A percentile compares a stretch with the other conserved stretches of the same genome.
Evolutionary conservation across 2,888 invertebrate species (phyloP).

Genomic region (Drosophila emarginata): DNA sequence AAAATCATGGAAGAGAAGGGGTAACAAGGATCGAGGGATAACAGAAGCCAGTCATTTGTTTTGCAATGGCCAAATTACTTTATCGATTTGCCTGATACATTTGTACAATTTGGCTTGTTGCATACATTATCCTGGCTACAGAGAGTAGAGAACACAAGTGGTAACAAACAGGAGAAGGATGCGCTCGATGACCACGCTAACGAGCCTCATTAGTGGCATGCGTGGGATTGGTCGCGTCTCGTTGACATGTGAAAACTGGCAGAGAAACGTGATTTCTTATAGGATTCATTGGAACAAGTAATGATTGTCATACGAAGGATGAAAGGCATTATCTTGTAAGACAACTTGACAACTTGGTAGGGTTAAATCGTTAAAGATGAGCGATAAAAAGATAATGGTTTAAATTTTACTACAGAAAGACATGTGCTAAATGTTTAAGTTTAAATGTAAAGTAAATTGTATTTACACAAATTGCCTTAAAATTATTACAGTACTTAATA

Average conservation of each 20-base stretch:
- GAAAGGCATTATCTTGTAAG: slow-evolving; percentile 9
- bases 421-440: not conserved
- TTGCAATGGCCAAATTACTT: slow-evolving; percentile 71
- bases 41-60: slow-evolving; percentile 52
- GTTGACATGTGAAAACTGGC: slow-evolving; percentile 53
- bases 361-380: not conserved
- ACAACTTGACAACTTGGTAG: slow-evolving; percentile 6
- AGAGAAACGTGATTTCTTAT: slow-evolving; percentile 62
- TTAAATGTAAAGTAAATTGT: not conserved
- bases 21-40: not conserved
- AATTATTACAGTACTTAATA: no score
- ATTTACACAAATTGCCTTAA: no score
- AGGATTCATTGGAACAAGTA: slow-evolving; percentile 11
- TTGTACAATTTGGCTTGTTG: slow-evolving; percentile 74
- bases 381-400: not conserved
- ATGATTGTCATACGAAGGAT: slow-evolving; percentile 20
- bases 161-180: not conserved
- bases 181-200: slow-evolving; percentile 62
- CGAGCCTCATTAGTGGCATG: slow-evolving; percentile 76
- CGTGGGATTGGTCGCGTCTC: slow-evolving; percentile 50
- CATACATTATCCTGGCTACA: slow-evolving; percentile 56
- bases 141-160: slow-evolving; percentile 1
- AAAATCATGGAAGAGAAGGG: not conserved
- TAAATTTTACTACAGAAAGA: not conserved
- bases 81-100: slow-evolving; percentile 73